These are phyloP conservation scores for Stenopsyche tienmushanensis DNA, from an alignment of 1,140 invertebrate genomes.

Conservation along the genomic window DNA sequence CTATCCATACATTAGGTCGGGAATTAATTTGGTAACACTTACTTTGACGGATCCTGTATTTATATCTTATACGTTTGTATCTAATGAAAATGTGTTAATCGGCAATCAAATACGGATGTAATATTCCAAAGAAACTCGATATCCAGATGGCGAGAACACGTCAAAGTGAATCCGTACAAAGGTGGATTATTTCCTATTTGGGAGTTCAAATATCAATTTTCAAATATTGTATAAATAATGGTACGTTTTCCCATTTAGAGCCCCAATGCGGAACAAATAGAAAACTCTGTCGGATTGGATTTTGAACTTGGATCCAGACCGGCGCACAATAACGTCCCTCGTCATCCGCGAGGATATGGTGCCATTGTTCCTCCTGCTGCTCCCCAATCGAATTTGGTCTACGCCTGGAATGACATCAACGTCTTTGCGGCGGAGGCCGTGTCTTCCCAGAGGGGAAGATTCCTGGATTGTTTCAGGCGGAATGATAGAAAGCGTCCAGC, in stretches of 20 bases:
- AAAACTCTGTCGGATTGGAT: background rate
- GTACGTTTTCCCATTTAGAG: background rate
- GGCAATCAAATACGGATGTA: too few relatives aligned
- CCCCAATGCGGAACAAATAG: background rate
- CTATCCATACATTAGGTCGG: too few relatives aligned
- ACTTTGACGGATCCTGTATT: too few relatives aligned
- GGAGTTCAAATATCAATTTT: background rate
- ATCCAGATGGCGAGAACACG: too few relatives aligned
- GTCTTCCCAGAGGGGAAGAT: slow-evolving; percentile 43
- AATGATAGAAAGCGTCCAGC: slow-evolving; percentile 49
- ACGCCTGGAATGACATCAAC: slow-evolving; percentile 70
- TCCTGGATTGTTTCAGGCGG: slow-evolving; percentile 51
- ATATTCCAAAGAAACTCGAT: too few relatives aligned
- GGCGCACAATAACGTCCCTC: too few relatives aligned
- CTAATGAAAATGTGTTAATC: too few relatives aligned
- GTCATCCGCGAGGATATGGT: slow-evolving; percentile 20
- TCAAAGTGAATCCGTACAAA: too few relatives aligned
- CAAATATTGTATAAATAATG: background rate
- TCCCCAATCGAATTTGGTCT: slow-evolving; percentile 47
- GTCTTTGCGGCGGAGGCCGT: slow-evolving; percentile 59
- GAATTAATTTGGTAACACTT: too few relatives aligned
- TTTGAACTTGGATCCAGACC: too few relatives aligned
- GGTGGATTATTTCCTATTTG: too few relatives aligned
- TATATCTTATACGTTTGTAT: too few relatives aligned
- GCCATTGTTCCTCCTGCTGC: background rate